Conservation (phyloP, 1,140 invertebrate species). For the Sipha flava region DNA sequence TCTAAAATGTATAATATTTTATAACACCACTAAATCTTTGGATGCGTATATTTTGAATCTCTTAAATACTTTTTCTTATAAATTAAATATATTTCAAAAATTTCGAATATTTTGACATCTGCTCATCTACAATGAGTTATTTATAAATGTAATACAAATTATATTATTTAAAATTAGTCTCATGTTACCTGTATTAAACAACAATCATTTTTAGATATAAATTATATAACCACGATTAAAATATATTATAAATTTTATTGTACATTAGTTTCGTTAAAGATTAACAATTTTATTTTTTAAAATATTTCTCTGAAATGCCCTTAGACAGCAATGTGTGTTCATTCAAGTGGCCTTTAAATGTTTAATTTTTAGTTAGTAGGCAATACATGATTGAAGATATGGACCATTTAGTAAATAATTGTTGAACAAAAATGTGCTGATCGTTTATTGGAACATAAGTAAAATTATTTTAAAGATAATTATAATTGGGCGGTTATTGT, state of each 20-base stretch:
- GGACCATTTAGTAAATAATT: background rate
- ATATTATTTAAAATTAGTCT: background rate
- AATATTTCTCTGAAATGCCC: background rate
- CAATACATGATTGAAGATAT: constrained; percentile 8
- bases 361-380: constrained; percentile 16
- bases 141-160: background rate
- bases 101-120: background rate
- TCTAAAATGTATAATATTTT: no score
- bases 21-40: background rate
- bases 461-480: background rate
- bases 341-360: constrained; percentile 21
- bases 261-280: background rate
- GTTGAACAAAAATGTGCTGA: background rate
- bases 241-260: constrained; percentile 1
- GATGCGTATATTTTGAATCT: background rate
- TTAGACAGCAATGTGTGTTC: constrained; percentile 9
- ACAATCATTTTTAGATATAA: constrained; percentile 16
- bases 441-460: background rate
- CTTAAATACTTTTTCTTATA: background rate
- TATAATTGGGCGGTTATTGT: background rate
- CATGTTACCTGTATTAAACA: background rate
- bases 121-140: background rate
- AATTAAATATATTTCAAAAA: background rate
- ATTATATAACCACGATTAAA: background rate
- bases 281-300: background rate